Base-by-base conservation (phyloP, 2,888 invertebrate species). In the Myopa tessellatipennis region DNA sequence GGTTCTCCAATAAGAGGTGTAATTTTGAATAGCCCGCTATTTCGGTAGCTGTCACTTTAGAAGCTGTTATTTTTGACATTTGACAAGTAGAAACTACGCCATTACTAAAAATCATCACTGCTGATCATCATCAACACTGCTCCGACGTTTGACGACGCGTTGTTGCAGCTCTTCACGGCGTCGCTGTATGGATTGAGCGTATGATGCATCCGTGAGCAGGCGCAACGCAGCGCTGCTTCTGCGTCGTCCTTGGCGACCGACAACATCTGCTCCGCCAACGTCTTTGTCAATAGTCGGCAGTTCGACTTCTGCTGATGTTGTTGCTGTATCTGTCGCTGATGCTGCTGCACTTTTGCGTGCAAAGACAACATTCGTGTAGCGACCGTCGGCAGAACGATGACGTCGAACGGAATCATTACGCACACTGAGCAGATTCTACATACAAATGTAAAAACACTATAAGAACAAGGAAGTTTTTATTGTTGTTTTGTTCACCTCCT, bases 361-460 rank as follows among this genome's bases (percentile, higher is more conserved):
- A 55, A 85, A 85, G 77, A 82, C 84, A 5, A 84, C 85, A 16
- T 84, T 85, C 70, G 86, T 85, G 68, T 87, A 88, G 60, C 87
- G 87, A 14, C 86, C 87, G 52, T 88, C 87, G 3, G 87, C 87
- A 4, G 87, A 87, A 4, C 88, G 87, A 18, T 86, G 85, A 67
- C 87, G 87, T 55, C n/a, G 55, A 65, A 65, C 73, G 0, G 87
- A 85, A 8, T 87, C 87, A 14, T 78, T 77, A 8, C 83, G 82
- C 6, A 86, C 82, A 63, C 81, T 82, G 36, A 87, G 80, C n/a
- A 87, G 80, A 80, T 87, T 86, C 87, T 87, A 75, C 12, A 12
- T 74, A 63, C 2, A 69, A 71, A 52, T 36, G 60, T 14, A 36
- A 70, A 58, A 26, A 36, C 34, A 55, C 38, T 55, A 8, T 55